Base-by-base conservation (phyloP, 2,888 invertebrate genomes). In the Anoncus sp. region DNA sequence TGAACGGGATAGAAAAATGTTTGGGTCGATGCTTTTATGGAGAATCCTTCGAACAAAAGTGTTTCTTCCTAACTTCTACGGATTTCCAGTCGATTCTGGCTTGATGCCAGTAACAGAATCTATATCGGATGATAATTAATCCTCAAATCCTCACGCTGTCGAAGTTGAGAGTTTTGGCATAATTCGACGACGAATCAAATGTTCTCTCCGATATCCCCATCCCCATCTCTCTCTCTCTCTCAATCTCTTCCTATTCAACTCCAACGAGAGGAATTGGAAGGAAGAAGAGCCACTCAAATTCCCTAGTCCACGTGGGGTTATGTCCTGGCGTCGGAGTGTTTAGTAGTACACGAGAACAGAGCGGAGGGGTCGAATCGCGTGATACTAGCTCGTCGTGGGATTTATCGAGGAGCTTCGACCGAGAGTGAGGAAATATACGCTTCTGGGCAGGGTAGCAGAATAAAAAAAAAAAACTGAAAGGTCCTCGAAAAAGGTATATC, bases 401-500 rank as follows among this genome's bases (percentile, higher is more conserved):
- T 18, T 53, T 18, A 47, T 57, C 63, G 43, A 35, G 18, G 16
- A 43, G 57, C 18, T n/a, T 55, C 40, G 45, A 47, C 12, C n/a
- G 53, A 22, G 45, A 45, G 47, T 31, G 31, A 10, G 62, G 31
- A 20, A 16, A 49, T n/a, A 14, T 14, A 38, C 45, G 47, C 18
- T 55, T 27, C n/a, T 24, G 59, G 18, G 3, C n/a, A 51, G 24
- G 24, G 16, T 49, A 49, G 24, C 14, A n/a, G n/a, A n/a, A 49
- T 59, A 69, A 69, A 59, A 51, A 49, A n/a, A n/a, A n/a, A n/a
- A n/a, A n/a, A n/a, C n/a, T n/a, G 16, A 49, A 38, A 59, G 69
- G 12, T 69, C 49, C 47, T 38, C 49, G 7, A 20, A 55, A 53
- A 43, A 9, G n/a, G 18, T 45, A 45, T 63, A 47, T 27, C 18